These are phyloP conservation scores for Cataglyphis rosenhaueri DNA, from an alignment of 2,888 invertebrate genomes.

Conservation along the genomic window DNA sequence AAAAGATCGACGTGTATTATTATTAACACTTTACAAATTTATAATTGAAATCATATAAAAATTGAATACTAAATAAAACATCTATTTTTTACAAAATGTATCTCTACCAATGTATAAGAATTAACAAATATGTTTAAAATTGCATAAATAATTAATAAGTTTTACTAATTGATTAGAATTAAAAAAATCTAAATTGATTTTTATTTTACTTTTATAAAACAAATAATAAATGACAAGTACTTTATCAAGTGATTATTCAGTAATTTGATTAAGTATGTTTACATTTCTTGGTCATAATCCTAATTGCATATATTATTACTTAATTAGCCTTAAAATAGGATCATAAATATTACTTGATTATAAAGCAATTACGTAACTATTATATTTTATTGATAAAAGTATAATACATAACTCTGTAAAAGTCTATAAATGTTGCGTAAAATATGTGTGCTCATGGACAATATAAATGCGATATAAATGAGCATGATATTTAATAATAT, in stretches of 20 bases:
- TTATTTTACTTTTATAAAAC: neutral
- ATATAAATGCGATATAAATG: constrained; percentile 54
- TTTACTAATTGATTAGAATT: neutral
- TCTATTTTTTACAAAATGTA: too few species aligned
- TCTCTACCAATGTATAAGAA: neutral
- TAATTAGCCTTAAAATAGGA: neutral
- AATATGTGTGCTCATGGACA: constrained; percentile 28
- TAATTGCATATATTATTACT: constrained; percentile 22
- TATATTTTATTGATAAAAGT: constrained; percentile 34
- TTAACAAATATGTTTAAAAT: neutral
- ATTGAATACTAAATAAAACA: constrained; percentile 9
- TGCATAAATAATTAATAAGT: neutral
- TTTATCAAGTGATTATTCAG: neutral
- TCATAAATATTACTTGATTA: constrained; percentile 32
- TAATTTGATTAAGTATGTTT: neutral
- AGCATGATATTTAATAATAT: constrained; percentile 56
- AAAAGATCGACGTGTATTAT: constrained; percentile 24
- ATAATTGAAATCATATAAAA: constrained; percentile 1
- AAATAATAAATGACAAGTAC: neutral
- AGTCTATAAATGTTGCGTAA: constrained; percentile 35
- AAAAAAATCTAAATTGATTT: neutral
- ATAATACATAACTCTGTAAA: constrained; percentile 28
- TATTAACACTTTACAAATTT: neutral
- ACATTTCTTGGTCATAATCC: neutral
- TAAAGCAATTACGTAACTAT: constrained; percentile 32